Conservation (phyloP, 1,140 invertebrate species). For the Dinoponera quadriceps region DNA sequence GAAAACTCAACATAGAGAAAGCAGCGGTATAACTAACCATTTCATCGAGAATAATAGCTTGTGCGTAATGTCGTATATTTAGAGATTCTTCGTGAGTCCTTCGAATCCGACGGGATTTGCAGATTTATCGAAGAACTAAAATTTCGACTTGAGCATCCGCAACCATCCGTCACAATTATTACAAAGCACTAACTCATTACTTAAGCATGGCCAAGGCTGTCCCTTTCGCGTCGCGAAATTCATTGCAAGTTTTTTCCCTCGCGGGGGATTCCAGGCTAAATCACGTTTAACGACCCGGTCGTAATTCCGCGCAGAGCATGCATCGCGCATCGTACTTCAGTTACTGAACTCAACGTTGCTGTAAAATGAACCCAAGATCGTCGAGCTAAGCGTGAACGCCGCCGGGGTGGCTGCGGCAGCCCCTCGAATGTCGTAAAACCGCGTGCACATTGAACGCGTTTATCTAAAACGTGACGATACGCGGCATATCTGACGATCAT, state of each 20-base stretch:
- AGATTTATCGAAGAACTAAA: too few relatives aligned
- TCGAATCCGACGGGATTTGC: too few relatives aligned
- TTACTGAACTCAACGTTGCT: constrained; percentile 22
- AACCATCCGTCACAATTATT: not conserved
- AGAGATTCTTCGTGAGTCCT: too few relatives aligned
- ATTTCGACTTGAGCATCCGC: not conserved
- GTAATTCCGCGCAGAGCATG: constrained; percentile 27
- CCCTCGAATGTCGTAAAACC: not conserved
- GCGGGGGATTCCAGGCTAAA: not conserved
- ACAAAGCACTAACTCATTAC: constrained; percentile 6
- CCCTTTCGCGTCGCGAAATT: not conserved
- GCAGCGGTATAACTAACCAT: too few relatives aligned
- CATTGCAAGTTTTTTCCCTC: not conserved
- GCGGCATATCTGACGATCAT: not conserved
- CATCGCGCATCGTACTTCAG: constrained; percentile 29
- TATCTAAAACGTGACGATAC: not conserved
- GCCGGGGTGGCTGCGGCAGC: constrained; percentile 14
- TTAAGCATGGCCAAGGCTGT: not conserved
- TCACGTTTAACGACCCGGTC: constrained; percentile 36
- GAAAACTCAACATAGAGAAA: too few relatives aligned
- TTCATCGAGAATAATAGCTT: too few relatives aligned
- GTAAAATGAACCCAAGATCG: constrained; percentile 48
- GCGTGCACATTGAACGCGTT: not conserved
- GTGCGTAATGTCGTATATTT: too few relatives aligned
- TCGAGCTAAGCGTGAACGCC: not conserved